Percentiles rank a stretch among this genome's conserved stretches.
phyloP scores from a whole-genome alignment of 2,113 vertebrate genomes.

The Hemicordylus capensis region DNA sequence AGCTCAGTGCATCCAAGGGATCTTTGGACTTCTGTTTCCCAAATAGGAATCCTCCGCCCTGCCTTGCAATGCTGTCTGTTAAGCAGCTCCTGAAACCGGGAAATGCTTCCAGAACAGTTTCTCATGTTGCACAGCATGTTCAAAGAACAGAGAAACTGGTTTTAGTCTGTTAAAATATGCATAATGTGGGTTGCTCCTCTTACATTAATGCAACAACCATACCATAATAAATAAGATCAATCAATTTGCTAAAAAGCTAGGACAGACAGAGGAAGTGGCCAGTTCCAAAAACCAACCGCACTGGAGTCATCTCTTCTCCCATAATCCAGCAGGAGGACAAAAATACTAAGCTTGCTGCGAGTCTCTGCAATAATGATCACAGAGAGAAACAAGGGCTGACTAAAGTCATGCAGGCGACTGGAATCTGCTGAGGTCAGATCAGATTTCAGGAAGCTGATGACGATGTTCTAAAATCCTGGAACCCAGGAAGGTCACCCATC shows the following conservation, averaged over 20 bases:
- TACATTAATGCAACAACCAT: not conserved
- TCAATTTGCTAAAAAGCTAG: not conserved
- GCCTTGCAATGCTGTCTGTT: too few relatives aligned
- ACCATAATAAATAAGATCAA: not conserved
- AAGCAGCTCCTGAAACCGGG: too few relatives aligned
- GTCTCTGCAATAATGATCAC: not conserved
- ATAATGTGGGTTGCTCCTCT: not conserved
- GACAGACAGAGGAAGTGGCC: not conserved
- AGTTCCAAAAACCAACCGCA: not conserved
- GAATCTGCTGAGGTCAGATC: slow-evolving; percentile 7
- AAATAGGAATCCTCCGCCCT: too few relatives aligned
- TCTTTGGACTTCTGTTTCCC: too few relatives aligned
- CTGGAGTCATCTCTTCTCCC: not conserved
- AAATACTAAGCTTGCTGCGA: not conserved
- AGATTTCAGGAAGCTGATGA: slow-evolving; percentile 22
- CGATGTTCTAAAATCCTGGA: slow-evolving; percentile 7
- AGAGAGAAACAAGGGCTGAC: not conserved
- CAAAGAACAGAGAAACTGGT: too few relatives aligned
- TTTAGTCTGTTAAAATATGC: too few relatives aligned
- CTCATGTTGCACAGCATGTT: too few relatives aligned
- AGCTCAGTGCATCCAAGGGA: too few relatives aligned
- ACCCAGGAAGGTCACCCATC: slow-evolving; percentile 6
- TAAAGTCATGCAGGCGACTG: not conserved
- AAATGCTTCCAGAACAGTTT: too few relatives aligned
- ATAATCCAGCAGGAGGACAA: not conserved